phyloP scores from a whole-genome alignment of 2,888 invertebrate genomes.

The Isoperla grammatica region DNA sequence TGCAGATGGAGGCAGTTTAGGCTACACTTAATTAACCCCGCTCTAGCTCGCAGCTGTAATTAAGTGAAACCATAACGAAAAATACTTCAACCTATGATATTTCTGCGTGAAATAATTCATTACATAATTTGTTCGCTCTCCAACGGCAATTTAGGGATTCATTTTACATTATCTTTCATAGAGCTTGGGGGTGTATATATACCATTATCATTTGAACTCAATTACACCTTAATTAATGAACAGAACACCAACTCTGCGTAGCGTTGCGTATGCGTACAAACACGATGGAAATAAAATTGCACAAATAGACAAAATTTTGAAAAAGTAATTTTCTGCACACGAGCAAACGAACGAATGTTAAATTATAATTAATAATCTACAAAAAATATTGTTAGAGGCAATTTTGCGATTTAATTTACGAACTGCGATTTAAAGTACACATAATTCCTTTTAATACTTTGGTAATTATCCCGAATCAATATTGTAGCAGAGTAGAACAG shows the following conservation, averaged over 20 bases:
- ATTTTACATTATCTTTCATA: constrained; percentile 20
- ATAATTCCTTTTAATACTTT: too few relatives aligned
- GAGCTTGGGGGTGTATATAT: not conserved
- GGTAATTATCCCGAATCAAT: too few relatives aligned
- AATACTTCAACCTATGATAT: constrained; percentile 16
- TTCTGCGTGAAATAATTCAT: constrained; percentile 18
- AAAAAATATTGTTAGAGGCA: too few relatives aligned
- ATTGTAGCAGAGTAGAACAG: too few relatives aligned
- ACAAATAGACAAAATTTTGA: too few relatives aligned
- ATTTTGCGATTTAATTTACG: too few relatives aligned
- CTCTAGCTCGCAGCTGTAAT: not conserved
- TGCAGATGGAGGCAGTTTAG: not conserved
- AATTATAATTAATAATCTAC: too few relatives aligned
- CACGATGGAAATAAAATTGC: too few relatives aligned
- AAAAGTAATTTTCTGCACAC: too few relatives aligned
- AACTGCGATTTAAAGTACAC: too few relatives aligned
- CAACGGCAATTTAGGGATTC: constrained; percentile 13
- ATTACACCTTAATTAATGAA: constrained; percentile 22
- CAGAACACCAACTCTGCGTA: constrained; percentile 3
- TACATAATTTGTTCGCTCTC: constrained; percentile 15
- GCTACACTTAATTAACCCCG: not conserved
- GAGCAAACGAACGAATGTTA: too few relatives aligned
- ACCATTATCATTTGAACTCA: constrained; percentile 19
- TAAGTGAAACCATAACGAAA: constrained; percentile 11
- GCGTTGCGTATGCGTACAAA: too few relatives aligned